Conservation (phyloP, 2,888 invertebrate species). For the Stenchaetothrips biformis region DNA sequence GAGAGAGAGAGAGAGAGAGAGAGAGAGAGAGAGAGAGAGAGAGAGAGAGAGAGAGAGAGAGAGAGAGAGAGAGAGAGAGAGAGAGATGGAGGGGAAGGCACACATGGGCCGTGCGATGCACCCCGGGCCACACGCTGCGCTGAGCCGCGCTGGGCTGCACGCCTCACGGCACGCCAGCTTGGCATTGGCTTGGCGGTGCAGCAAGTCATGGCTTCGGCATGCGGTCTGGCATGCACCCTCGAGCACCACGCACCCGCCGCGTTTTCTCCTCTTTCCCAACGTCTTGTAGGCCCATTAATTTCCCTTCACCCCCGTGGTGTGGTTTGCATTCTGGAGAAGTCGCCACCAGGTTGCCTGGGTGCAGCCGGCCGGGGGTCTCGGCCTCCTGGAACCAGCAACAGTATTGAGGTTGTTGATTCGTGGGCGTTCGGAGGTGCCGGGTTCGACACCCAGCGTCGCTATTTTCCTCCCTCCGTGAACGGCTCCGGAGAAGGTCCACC, state of each 20-base stretch:
- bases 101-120: background rate
- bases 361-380: too few relatives aligned
- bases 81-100: background rate
- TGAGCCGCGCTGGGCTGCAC: background rate
- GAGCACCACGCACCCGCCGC: too few relatives aligned
- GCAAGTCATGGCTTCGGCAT: background rate
- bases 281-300: too few relatives aligned
- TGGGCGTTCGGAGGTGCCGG: background rate
- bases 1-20: background rate
- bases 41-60: slow-evolving; percentile 1
- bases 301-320: too few relatives aligned
- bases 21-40: slow-evolving; percentile 1
- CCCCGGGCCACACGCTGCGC: too few relatives aligned
- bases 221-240: background rate
- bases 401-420: too few relatives aligned
- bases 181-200: background rate
- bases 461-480: background rate
- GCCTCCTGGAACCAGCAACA: too few relatives aligned
- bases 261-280: too few relatives aligned
- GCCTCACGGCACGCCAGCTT: background rate
- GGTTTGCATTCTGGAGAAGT: too few relatives aligned
- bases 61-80: slow-evolving; percentile 9
- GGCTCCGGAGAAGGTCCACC: background rate
- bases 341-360: too few relatives aligned
- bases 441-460: background rate